These are phyloP conservation scores for Tetramorium parvispinum DNA, from an alignment of 1,140 invertebrate species.

Conservation along the genomic window DNA sequence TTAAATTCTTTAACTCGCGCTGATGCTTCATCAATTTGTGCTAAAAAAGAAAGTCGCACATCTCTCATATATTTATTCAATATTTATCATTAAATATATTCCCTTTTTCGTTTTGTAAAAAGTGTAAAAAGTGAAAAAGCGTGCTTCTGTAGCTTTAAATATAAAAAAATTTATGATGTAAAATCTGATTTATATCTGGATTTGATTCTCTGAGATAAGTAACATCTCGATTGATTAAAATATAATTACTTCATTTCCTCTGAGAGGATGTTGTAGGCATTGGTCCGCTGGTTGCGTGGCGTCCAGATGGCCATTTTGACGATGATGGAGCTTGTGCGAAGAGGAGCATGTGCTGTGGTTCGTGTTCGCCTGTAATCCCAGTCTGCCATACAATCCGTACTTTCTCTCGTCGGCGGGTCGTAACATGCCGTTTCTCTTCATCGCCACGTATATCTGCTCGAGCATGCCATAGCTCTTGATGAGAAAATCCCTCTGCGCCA, in stretches of 20 bases:
- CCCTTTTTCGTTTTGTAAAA: background rate
- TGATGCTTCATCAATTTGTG: slow-evolving; percentile 20
- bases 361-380: slow-evolving; percentile 31
- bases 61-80: background rate
- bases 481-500: slow-evolving; percentile 88
- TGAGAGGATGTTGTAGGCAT: slow-evolving; percentile 44
- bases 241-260: slow-evolving; percentile 51
- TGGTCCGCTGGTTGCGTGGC: background rate
- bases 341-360: slow-evolving; percentile 3
- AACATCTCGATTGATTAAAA: background rate
- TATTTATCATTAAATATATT: background rate
- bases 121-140: background rate
- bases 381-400: slow-evolving; percentile 85
- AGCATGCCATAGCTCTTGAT: slow-evolving; percentile 88
- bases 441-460: slow-evolving; percentile 87
- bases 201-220: background rate
- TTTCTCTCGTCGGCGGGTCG: slow-evolving; percentile 86
- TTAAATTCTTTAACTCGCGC: background rate
- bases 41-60: background rate
- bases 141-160: background rate
- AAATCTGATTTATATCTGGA: background rate
- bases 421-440: slow-evolving; percentile 87
- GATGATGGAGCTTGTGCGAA: slow-evolving; percentile 21
- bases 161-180: background rate
- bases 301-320: background rate